Conservation (phyloP, 35 echinoderm and acorn worm genomes). For the Apostichopus japonicus region DNA sequence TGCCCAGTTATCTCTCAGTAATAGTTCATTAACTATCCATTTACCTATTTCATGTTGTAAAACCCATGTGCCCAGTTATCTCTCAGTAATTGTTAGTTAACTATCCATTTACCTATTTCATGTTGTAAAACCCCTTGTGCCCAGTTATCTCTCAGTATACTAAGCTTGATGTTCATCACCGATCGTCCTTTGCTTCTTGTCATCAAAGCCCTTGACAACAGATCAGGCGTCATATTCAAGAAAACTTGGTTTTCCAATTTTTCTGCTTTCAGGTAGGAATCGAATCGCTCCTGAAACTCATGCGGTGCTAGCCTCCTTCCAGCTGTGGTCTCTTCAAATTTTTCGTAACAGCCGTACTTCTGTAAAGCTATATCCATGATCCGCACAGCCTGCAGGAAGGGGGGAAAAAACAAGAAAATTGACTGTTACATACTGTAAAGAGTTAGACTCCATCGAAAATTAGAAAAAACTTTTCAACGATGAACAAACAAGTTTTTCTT, state of each 20-base stretch:
- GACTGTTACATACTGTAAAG: too few species aligned
- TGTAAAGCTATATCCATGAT: conserved; percentile 61
- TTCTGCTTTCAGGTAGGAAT: conserved; percentile 67
- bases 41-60: too few species aligned
- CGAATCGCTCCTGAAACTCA: conserved; percentile 70
- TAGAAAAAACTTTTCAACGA: too few species aligned
- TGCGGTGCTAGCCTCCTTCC: conserved; percentile 50
- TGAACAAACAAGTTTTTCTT: too few species aligned
- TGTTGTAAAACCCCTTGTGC: conserved; percentile 64
- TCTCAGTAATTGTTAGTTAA: too few species aligned
- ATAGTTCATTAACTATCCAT: too few species aligned
- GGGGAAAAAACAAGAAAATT: background rate
- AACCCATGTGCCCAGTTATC: too few species aligned
- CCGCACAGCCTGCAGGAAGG: conserved; percentile 40
- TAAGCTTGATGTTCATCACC: conserved; percentile 70
- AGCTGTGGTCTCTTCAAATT: conserved; percentile 67
- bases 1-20: conserved; percentile 60
- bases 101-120: conserved; percentile 73
- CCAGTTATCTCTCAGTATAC: conserved; percentile 64
- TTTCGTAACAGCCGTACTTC: conserved; percentile 71
- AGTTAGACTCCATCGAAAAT: too few species aligned
- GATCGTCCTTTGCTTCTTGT: conserved; percentile 66
- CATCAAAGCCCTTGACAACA: conserved; percentile 81
- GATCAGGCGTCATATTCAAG: conserved; percentile 70
- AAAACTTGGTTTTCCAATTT: conserved; percentile 75